A percentile compares a stretch with the other conserved stretches of the same genome.
Conservation (phyloP, 2,113 vertebrate genomes). For the Oncorhynchus clarkii region DNA sequence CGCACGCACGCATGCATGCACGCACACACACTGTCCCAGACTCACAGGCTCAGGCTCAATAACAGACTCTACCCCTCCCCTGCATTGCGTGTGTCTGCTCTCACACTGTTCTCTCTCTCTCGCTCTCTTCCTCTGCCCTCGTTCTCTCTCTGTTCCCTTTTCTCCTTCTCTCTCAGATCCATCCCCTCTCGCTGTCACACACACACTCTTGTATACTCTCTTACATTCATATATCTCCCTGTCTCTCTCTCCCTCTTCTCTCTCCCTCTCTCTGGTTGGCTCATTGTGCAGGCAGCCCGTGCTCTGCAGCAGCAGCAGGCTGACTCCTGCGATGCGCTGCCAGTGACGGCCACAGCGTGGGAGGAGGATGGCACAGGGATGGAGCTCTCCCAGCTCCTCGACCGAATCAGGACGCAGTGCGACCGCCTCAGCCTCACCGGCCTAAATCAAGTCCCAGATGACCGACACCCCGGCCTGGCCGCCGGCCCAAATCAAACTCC, state of each 20-base stretch:
- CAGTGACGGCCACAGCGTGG: constrained; percentile 51
- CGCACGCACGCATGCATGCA: constrained; percentile 8
- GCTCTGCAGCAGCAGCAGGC: constrained; percentile 77
- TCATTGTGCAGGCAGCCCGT: constrained; percentile 72
- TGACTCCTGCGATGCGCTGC: constrained; percentile 59
- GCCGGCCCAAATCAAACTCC: constrained; percentile 40
- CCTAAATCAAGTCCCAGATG: not conserved
- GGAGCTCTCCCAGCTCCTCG: constrained; percentile 87
- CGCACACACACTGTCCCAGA: constrained; percentile 7
- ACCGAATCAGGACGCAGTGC: constrained; percentile 83
- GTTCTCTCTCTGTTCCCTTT: constrained; percentile 4
- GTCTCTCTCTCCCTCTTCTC: constrained; percentile 13
- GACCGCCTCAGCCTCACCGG: constrained; percentile 57
- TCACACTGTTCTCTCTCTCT: not conserved
- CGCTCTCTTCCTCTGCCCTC: not conserved
- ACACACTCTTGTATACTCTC: not conserved
- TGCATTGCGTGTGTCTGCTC: constrained; percentile 28
- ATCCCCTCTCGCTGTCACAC: constrained; percentile 6
- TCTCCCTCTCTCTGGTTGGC: constrained; percentile 42
- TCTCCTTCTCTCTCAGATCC: constrained; percentile 5
- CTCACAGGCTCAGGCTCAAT: constrained; percentile 4
- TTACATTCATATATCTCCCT: not conserved
- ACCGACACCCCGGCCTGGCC: constrained; percentile 35
- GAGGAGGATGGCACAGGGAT: constrained; percentile 92
- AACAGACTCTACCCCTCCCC: constrained; percentile 14